Conservation (phyloP, 2,113 vertebrate species). For the Atherinomorus stipes region DNA sequence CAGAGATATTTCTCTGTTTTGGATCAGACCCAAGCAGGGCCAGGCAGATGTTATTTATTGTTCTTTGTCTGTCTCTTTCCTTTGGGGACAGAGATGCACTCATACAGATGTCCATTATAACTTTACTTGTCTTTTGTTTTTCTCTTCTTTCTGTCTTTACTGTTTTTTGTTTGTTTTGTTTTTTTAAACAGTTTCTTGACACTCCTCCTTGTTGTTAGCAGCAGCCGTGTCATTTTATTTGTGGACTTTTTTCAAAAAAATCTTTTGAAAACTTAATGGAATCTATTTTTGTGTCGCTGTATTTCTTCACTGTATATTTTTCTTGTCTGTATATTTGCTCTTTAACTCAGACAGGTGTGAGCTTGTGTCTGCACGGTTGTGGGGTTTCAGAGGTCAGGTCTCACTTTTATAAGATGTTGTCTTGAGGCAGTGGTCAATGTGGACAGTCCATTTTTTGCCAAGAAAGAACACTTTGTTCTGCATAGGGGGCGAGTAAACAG, state of each 20-base stretch:
- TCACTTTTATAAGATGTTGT: constrained; percentile 56
- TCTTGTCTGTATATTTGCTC: neutral
- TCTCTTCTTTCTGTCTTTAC: constrained; percentile 8
- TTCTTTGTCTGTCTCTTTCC: constrained; percentile 77
- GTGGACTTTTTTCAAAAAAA: neutral
- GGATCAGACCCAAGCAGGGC: constrained; percentile 67
- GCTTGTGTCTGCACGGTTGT: neutral
- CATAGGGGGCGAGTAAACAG: constrained; percentile 45
- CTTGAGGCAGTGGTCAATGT: constrained; percentile 65
- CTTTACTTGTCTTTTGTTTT: constrained; percentile 43
- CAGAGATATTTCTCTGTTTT: constrained; percentile 70
- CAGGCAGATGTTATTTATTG: constrained; percentile 82
- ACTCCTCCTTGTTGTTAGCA: constrained; percentile 9
- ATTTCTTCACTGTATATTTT: neutral
- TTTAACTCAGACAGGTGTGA: constrained; percentile 8
- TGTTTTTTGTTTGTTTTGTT: constrained; percentile 27
- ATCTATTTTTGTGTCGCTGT: neutral
- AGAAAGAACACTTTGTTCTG: constrained; percentile 75
- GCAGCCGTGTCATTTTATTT: constrained; percentile 2
- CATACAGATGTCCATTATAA: constrained; percentile 79
- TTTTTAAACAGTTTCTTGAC: constrained; percentile 46
- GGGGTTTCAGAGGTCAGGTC: constrained; percentile 50
- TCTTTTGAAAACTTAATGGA: neutral
- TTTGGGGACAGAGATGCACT: constrained; percentile 63
- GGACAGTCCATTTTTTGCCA: constrained; percentile 24